Evolutionary conservation across 2,888 invertebrate genomes (phyloP).

Genomic region (Drosophila robusta): DNA sequence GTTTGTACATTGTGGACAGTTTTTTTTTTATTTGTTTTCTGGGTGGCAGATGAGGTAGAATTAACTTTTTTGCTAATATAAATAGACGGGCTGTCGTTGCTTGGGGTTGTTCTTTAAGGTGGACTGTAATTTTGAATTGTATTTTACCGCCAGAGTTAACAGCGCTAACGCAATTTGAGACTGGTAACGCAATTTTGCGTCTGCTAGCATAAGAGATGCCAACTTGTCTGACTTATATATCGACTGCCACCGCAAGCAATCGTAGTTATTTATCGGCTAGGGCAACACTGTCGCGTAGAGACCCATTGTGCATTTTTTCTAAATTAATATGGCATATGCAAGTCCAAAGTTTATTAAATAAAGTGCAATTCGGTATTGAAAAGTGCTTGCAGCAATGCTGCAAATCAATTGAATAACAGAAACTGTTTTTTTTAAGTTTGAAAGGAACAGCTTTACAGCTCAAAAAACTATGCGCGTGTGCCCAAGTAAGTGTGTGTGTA

Average conservation of each 20-base stretch:
- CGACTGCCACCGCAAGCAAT: slow-evolving; percentile 15
- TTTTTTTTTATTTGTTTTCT: slow-evolving; percentile 22
- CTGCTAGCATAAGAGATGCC: neutral
- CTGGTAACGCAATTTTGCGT: slow-evolving; percentile 17
- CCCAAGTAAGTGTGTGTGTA: slow-evolving; percentile 38
- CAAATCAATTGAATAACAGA: slow-evolving; percentile 2
- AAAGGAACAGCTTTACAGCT: slow-evolving; percentile 36
- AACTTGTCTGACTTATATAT: neutral
- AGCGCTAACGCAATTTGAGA: slow-evolving; percentile 3
- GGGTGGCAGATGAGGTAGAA: slow-evolving; percentile 13
- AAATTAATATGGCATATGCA: slow-evolving; percentile 54
- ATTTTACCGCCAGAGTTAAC: slow-evolving; percentile 6
- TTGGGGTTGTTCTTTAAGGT: neutral
- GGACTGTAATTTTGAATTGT: slow-evolving; percentile 8
- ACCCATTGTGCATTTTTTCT: slow-evolving; percentile 61
- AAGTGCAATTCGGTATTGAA: slow-evolving; percentile 38
- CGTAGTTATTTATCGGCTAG: slow-evolving; percentile 30
- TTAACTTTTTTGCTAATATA: slow-evolving; percentile 46
- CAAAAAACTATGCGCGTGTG: slow-evolving; percentile 52
- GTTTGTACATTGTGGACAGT: slow-evolving; percentile 56
- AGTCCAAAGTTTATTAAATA: slow-evolving; percentile 34
- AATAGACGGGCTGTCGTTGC: slow-evolving; percentile 21
- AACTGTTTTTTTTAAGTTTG: slow-evolving; percentile 1
- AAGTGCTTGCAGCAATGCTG: slow-evolving; percentile 27
- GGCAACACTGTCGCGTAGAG: slow-evolving; percentile 48